Base-by-base conservation (phyloP, 1,140 invertebrate species). In the Ladona fulva region DNA sequence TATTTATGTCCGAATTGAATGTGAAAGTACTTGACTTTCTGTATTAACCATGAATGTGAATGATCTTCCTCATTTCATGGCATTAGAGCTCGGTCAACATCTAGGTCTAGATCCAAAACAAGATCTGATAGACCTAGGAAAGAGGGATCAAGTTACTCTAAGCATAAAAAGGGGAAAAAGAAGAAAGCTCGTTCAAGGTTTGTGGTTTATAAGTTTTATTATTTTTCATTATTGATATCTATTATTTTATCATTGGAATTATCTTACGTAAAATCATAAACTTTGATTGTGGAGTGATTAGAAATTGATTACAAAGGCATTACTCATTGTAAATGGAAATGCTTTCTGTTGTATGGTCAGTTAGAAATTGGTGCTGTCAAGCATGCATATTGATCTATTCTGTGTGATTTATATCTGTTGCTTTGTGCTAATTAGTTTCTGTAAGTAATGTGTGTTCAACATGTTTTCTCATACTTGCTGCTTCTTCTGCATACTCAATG, bases 1-100 rank as follows among this genome's bases (percentile, higher is more conserved):
- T 37, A 5, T 37, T 37, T 37, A 37, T 37, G 8, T 37, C 29
- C 8, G 29, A 37, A 5, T 37, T 37, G 29, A 8, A 37, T 37
- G 29, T 37, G 29, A 37, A 37, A 37, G 29, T 37, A 37, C 29
- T 37, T 37, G 3, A 37, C 29, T 16, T 66, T 6, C n/a, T 66
- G 52, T 66, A 66, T 66, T 66, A 66, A 66, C 52, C 16, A 66
- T 66, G 52, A 66, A 66, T 66, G 52, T 66, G 52, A 66, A 66
- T 66, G 52, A 66, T 66, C n/a, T 66, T 66, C 52, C 52, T 66
- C n/a, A 66, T 66, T 66, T 66, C 52, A 66, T 66, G 52, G 14
- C n/a, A 1, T 66, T 66, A 66, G 52, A 66, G 52, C 52, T 19
- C 52, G n/a, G 14, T 66, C 52, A 66, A 66, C 16, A 66, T 66